Conservation (phyloP, 2,113 vertebrate genomes). For the Gopherus flavomarginatus region DNA sequence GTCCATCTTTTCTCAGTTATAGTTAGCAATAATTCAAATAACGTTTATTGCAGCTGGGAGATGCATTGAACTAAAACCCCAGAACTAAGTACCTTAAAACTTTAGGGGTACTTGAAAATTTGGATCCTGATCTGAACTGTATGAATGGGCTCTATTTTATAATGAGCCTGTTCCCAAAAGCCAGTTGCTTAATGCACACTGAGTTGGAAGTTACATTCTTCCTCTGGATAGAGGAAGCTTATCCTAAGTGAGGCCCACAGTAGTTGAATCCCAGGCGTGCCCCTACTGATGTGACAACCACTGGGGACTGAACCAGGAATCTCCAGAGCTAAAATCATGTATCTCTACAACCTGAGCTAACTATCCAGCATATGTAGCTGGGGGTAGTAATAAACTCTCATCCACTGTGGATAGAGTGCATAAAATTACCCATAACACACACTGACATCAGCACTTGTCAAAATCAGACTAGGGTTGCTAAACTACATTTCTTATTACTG, state of each 20-base stretch:
- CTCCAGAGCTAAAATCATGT: background rate
- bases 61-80: background rate
- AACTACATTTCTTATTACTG: background rate
- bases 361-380: background rate
- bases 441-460: background rate
- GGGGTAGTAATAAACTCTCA: background rate
- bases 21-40: constrained; percentile 55
- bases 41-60: background rate
- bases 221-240: background rate
- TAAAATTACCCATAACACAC: background rate
- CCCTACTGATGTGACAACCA: background rate
- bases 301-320: background rate
- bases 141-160: constrained; percentile 2
- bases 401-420: background rate
- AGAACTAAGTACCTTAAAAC: background rate
- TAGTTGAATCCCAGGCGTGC: background rate
- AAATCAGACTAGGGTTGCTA: background rate
- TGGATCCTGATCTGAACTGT: background rate
- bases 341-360: background rate
- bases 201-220: background rate
- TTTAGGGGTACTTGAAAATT: constrained; percentile 14
- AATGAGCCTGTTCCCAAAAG: background rate
- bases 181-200: background rate
- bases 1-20: constrained; percentile 46
- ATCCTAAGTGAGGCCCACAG: background rate